Evolutionary conservation across 2,888 invertebrate species (phyloP), one percentile per base, ranked within the genome.

Genomic region (Polydrusus cervinus): DNA sequence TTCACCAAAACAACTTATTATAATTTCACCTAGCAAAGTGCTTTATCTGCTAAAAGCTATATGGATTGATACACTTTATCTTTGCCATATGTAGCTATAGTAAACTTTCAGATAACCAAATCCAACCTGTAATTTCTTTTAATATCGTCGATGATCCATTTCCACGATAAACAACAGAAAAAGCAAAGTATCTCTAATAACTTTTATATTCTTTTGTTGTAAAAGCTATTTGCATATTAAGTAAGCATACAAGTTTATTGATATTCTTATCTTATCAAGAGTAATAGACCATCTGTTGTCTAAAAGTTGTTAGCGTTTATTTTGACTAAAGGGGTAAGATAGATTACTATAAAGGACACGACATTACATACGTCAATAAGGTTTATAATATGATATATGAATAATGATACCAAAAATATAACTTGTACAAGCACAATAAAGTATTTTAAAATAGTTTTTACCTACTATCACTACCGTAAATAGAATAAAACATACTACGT

Each of bases 41-140:
- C 65, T 49, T 65, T 65, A 65, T 65, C 65, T 34, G 34, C 65
- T 47, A 65, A 65, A 65, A 65, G 65, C 65, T 65, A 38, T 65
- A 65, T 65, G 16, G n/a, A 65, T 16, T 51, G 34, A 65, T 65
- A 65, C 49, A 51, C 69, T 30, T 69, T 70, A 70, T 70, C 70
- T 70, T 62, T 18, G 47, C 70, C 70, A 70, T 70, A 70, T 70
- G 70, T 62, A 25, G 38, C 38, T 34, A 38, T 9, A 65, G 49
- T 34, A 65, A 49, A 65, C 65, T 65, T 65, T 49, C 18, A 69
- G 64, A 75, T 74, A 78, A 61, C 45, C 10, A 49, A 73, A 57
- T 43, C 53, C 64, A 64, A 74, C 74, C 74, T 74, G 74, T 74
- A 74, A 68, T 68, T 74, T 74, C 74, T 74, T 74, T 55, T 55